phyloP scores from a whole-genome alignment of 2,797 vertebrate species.

The Pseudopleuronectes americanus region DNA sequence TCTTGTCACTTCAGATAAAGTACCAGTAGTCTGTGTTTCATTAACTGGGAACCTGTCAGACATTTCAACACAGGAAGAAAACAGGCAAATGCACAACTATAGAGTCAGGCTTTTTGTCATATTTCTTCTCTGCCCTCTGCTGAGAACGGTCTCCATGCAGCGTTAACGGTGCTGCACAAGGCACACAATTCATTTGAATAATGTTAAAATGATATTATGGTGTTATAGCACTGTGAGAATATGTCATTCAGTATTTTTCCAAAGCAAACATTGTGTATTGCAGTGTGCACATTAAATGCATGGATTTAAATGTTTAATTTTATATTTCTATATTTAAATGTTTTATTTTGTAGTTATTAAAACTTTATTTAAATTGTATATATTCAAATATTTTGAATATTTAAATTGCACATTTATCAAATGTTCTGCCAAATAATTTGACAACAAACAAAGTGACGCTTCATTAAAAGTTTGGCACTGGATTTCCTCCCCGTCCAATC shows the following conservation, averaged over 20 bases:
- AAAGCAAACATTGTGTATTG: background rate
- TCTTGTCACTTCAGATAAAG: background rate
- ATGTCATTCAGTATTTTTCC: background rate
- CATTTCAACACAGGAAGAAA: constrained; percentile 3
- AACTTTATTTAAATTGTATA: too few species aligned
- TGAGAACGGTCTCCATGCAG: constrained; percentile 60
- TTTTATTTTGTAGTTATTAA: too few species aligned
- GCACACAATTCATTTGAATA: background rate
- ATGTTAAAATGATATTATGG: background rate
- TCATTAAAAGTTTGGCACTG: constrained; percentile 8
- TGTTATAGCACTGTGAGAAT: background rate
- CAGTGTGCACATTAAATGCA: background rate
- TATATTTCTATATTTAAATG: too few species aligned
- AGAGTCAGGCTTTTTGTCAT: constrained; percentile 21
- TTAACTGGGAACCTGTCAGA: constrained; percentile 4
- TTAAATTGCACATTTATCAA: too few species aligned
- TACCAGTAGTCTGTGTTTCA: background rate
- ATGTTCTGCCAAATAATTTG: too few species aligned
- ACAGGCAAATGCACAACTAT: background rate
- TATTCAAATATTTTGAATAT: too few species aligned
- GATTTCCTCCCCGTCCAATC: constrained; percentile 19
- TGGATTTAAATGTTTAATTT: background rate
- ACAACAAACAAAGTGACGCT: background rate
- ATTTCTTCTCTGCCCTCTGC: constrained; percentile 80
- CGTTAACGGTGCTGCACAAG: background rate